Evolutionary conservation across 2,888 invertebrate species (phyloP), one percentile per base, ranked within the genome.

Genomic region (Malacosoma neustria): DNA sequence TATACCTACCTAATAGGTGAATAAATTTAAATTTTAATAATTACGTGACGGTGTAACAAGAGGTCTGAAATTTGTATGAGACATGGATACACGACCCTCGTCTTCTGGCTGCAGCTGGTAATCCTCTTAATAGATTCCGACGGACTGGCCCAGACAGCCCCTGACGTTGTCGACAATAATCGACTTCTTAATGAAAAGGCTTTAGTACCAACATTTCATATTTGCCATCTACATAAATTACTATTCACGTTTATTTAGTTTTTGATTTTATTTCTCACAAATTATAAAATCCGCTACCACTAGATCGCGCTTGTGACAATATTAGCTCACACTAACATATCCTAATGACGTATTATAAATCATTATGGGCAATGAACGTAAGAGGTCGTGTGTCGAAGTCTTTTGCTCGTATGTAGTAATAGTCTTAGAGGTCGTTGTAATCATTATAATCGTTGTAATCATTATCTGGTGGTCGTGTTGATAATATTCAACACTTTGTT

Each of bases 71-170:
- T 54, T 59, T 64, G 62, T 65, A 66, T 57, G 74, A 75, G 74
- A 77, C 73, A 60, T 57, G 64, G 65, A 70, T 58, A 62, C n/a
- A n/a, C 72, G 67, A 81, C 84, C 80, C 81, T 81, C 71, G 71
- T 81, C 81, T 80, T 72, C 48, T 53, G 57, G 57, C 62, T 79
- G 76, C 79, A 80, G 57, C 70, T 64, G 55, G 61, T 86, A 86
- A 87, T 85, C 86, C 87, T 67, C 73, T 79, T 85, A 87, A 87
- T 86, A 87, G 86, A 87, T 87, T 86, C 86, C 71, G 63, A 69
- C 72, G 69, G 72, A 74, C 75, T 59, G 46, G 54, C 52, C 56
- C 46, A 48, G 54, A 41, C 54, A 39, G 39, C 46, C 53, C 46
- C 46, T 52, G 57, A 51, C 52, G 51, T 49, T 53, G 50, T 42